These are phyloP conservation scores for Strix uralensis DNA, from an alignment of 2,113 vertebrate species.

Conservation along the genomic window DNA sequence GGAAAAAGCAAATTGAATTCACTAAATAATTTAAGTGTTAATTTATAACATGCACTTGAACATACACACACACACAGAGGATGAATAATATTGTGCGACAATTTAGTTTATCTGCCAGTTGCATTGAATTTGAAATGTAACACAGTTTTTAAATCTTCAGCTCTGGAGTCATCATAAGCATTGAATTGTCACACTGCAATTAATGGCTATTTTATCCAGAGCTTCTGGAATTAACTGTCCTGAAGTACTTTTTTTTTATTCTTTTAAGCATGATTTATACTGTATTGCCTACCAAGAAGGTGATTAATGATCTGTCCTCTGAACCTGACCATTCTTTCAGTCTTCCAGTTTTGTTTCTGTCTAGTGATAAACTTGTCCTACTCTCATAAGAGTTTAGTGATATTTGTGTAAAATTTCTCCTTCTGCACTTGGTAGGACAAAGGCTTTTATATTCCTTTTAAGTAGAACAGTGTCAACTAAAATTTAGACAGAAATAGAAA, in stretches of 20 bases:
- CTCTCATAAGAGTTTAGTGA: neutral
- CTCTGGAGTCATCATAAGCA: neutral
- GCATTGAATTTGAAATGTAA: neutral
- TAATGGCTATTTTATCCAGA: neutral
- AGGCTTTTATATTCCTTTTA: neutral
- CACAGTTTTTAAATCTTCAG: neutral
- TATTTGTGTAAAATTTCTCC: neutral
- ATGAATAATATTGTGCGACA: neutral
- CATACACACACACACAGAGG: neutral
- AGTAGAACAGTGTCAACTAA: neutral
- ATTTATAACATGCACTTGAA: neutral
- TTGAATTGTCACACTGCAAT: neutral
- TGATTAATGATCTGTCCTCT: neutral
- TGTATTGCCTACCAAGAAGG: neutral
- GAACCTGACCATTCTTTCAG: neutral
- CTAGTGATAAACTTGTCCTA: neutral
- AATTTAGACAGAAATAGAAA: neutral
- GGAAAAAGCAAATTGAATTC: neutral
- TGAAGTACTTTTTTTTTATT: neutral
- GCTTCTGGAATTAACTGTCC: neutral
- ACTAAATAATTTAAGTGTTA: neutral
- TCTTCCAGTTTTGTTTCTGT: neutral
- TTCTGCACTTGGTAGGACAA: accelerated
- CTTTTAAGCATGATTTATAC: neutral
- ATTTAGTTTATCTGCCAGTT: neutral